Conservation (phyloP, 2,113 vertebrate genomes). For the Apistogramma diplotaenia region DNA sequence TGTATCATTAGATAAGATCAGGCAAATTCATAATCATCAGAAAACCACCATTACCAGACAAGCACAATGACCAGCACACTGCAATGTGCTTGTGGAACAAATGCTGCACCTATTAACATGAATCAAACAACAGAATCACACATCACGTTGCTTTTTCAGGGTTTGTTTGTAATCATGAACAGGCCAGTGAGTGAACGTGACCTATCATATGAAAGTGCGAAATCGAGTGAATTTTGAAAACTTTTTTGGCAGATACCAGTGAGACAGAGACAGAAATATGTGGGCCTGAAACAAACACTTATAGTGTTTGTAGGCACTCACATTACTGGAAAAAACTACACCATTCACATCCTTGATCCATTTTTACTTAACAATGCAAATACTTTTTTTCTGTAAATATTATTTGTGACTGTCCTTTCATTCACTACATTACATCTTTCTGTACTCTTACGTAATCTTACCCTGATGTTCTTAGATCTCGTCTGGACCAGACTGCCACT, state of each 20-base stretch:
- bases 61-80: not conserved
- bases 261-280: not conserved
- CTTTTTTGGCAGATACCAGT: not conserved
- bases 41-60: not conserved
- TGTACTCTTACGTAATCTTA: slow-evolving; percentile 54
- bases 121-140: not conserved
- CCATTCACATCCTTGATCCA: not conserved
- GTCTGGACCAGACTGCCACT: slow-evolving; percentile 98
- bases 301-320: not conserved
- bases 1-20: not conserved
- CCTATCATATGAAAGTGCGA: not conserved
- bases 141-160: not conserved
- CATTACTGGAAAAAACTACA: not conserved
- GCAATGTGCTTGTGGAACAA: not conserved
- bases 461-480: slow-evolving; percentile 95
- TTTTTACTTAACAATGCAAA: not conserved
- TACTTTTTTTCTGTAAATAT: not conserved
- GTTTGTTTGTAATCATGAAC: not conserved
- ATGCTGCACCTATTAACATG: not conserved
- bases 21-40: not conserved
- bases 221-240: not conserved
- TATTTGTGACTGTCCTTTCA: not conserved
- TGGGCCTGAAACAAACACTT: not conserved
- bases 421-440: not conserved
- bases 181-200: not conserved